Evolutionary conservation across 1,140 invertebrate genomes (phyloP).

Genomic region (Calephelis nemesis): DNA sequence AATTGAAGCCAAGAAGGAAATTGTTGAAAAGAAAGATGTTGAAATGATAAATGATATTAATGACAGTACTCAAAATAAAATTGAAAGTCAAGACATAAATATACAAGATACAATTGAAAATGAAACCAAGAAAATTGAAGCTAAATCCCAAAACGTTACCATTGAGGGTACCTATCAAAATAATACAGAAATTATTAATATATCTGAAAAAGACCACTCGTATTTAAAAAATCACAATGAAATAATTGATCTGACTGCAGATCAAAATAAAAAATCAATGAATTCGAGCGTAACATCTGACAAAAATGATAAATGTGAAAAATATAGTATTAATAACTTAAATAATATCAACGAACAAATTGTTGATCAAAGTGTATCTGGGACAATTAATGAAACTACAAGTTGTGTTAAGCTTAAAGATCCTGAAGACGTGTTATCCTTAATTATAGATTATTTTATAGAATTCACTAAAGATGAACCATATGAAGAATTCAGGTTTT

Average conservation of each 20-base stretch:
- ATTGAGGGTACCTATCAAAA: too few relatives aligned
- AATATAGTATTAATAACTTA: too few relatives aligned
- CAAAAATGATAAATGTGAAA: too few relatives aligned
- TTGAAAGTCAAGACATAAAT: background rate
- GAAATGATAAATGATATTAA: background rate
- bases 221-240: too few relatives aligned
- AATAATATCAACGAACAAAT: too few relatives aligned
- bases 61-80: background rate
- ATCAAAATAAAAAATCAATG: too few relatives aligned
- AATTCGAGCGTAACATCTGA: too few relatives aligned
- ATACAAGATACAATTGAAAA: slow-evolving; percentile 1
- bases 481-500: slow-evolving; percentile 37
- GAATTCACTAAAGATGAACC: slow-evolving; percentile 31
- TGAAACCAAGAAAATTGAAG: background rate
- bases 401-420: background rate
- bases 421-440: background rate
- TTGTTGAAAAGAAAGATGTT: background rate
- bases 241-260: too few relatives aligned
- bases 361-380: background rate
- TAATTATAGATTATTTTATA: slow-evolving; percentile 35
- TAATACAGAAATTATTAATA: too few relatives aligned
- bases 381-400: background rate
- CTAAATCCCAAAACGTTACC: background rate
- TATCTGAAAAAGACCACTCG: too few relatives aligned
- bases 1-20: background rate